Conservation (phyloP, 2,113 vertebrate species). For the Osmerus eperlanus region DNA sequence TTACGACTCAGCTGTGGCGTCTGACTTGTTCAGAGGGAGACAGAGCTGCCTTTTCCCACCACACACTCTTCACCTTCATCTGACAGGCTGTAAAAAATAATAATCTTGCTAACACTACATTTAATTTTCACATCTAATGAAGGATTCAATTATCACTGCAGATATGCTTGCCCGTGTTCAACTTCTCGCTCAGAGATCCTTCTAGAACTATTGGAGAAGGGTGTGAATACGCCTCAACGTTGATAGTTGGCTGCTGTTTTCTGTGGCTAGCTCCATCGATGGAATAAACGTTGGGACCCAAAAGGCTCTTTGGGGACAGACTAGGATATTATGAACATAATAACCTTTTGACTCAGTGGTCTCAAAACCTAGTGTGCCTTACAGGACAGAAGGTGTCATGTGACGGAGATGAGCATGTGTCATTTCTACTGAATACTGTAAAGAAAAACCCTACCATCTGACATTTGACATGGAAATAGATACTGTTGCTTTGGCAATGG, state of each 20-base stretch:
- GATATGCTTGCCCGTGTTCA: not conserved
- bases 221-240: too few species aligned
- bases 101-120: not conserved
- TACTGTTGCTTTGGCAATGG: constrained; percentile 63
- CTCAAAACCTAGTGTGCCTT: constrained; percentile 6
- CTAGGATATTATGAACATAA: too few species aligned
- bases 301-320: too few species aligned
- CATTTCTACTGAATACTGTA: constrained; percentile 51
- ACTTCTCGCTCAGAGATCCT: constrained; percentile 7
- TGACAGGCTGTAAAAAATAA: not conserved
- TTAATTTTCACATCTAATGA: constrained; percentile 37
- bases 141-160: constrained; percentile 39
- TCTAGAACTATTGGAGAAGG: too few species aligned
- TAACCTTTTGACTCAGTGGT: not conserved
- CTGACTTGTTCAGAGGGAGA: constrained; percentile 32
- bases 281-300: too few species aligned
- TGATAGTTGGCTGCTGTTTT: too few species aligned
- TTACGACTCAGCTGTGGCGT: constrained; percentile 73
- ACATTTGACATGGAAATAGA: constrained; percentile 66
- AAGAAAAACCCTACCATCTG: constrained; percentile 11
- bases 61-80: not conserved
- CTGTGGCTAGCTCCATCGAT: too few species aligned
- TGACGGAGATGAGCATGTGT: constrained; percentile 53
- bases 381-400: constrained; percentile 35
- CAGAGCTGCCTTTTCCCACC: not conserved